Percentiles rank a stretch among this genome's conserved stretches.
phyloP scores from a whole-genome alignment of 2,797 vertebrate genomes.

The Adrianichthys oophorus region DNA sequence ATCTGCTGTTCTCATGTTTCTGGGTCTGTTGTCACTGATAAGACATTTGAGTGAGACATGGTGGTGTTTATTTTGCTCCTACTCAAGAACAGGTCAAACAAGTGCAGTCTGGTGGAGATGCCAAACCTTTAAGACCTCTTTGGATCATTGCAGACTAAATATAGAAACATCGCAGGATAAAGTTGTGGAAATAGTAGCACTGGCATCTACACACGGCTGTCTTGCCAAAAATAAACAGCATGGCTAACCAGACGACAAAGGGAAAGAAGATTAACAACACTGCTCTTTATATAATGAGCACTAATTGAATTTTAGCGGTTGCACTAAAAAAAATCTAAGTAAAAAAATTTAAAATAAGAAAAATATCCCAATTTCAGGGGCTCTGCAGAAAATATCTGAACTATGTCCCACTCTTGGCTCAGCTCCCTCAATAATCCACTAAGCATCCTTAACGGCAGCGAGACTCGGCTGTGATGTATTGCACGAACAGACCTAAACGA shows the following conservation, averaged over 20 bases:
- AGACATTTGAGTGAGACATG: constrained; percentile 20
- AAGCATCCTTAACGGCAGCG: constrained; percentile 40
- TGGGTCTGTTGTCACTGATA: constrained; percentile 42
- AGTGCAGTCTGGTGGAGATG: constrained; percentile 49
- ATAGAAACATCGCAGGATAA: constrained; percentile 47
- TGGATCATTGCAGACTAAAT: constrained; percentile 51
- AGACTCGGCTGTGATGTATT: constrained; percentile 28
- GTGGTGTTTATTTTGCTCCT: constrained; percentile 56
- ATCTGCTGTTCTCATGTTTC: constrained; percentile 26
- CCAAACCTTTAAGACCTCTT: constrained; percentile 25
- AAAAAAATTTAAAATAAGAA: no score
- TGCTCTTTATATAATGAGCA: background rate
- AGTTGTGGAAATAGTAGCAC: constrained; percentile 48
- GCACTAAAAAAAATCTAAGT: no score
- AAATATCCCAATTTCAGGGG: no score
- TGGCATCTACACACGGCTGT: constrained; percentile 50
- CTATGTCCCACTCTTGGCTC: constrained; percentile 3
- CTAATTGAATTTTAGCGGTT: background rate
- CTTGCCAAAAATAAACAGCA: constrained; percentile 13
- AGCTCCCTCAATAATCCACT: constrained; percentile 45
- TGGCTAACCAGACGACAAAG: constrained; percentile 2
- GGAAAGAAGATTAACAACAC: constrained; percentile 2
- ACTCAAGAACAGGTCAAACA: constrained; percentile 44
- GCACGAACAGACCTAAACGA: background rate
- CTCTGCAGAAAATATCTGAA: constrained; percentile 1